A percentile compares a stretch with the other conserved stretches of the same genome.
Conservation (phyloP, 2,113 vertebrate genomes). For the Odocoileus virginianus region DNA sequence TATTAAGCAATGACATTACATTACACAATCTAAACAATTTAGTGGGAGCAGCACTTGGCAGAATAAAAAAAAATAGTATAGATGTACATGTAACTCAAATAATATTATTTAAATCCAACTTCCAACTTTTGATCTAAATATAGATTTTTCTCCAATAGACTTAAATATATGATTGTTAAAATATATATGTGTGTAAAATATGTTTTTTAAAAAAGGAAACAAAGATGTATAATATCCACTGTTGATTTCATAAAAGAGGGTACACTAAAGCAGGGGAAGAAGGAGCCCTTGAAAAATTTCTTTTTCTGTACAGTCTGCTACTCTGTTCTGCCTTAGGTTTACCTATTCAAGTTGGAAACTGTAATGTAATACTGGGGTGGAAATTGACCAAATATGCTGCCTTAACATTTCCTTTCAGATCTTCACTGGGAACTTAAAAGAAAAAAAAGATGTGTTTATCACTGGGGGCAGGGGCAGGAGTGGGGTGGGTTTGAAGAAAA, state of each 20-base stretch:
- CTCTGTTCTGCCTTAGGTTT: not conserved
- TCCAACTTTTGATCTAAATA: not conserved
- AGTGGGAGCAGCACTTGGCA: slow-evolving; percentile 6
- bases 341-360: not conserved
- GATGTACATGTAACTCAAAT: not conserved
- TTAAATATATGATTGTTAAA: slow-evolving; percentile 8
- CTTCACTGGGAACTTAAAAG: not conserved
- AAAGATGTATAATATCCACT: not conserved
- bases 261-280: not conserved
- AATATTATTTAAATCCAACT: slow-evolving; percentile 8
- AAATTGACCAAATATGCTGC: not conserved
- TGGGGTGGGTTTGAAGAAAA: not conserved
- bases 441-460: not conserved
- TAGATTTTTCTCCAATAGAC: not conserved
- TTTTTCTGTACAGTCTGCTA: not conserved
- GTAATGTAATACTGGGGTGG: not conserved
- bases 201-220: not conserved
- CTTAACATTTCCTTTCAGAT: not conserved
- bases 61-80: slow-evolving; percentile 23
- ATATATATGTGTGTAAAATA: not conserved
- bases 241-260: not conserved
- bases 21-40: slow-evolving; percentile 9
- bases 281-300: not conserved
- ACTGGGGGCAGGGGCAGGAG: accelerated
- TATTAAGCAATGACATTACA: not conserved